These are phyloP conservation scores for Sturnus vulgaris DNA, from an alignment of 2,113 vertebrate genomes.

Conservation along the genomic window DNA sequence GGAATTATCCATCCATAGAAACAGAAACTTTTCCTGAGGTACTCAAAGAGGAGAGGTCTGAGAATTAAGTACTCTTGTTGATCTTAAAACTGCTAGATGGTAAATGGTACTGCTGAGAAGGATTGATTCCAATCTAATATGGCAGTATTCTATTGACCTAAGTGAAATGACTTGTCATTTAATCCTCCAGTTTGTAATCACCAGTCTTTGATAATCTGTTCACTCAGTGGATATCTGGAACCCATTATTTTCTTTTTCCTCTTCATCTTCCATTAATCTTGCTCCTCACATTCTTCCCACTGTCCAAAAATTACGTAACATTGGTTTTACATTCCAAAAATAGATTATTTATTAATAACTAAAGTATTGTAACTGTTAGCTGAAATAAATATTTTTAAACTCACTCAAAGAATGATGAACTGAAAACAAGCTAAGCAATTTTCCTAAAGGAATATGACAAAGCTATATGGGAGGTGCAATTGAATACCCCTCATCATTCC, in stretches of 20 bases:
- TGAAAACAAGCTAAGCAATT: neutral
- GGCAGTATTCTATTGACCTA: neutral
- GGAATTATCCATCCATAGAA: neutral
- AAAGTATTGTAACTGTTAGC: neutral
- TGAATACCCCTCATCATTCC: neutral
- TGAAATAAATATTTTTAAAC: neutral
- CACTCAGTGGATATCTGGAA: neutral
- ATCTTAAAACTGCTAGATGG: neutral
- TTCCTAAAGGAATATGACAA: neutral
- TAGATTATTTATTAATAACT: neutral
- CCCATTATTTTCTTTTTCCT: neutral
- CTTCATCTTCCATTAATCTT: neutral
- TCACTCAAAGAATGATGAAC: neutral
- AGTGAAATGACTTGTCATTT: neutral
- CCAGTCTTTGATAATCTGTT: neutral
- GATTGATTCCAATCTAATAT: neutral
- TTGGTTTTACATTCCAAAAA: neutral
- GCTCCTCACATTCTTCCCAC: neutral
- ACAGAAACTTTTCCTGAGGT: neutral
- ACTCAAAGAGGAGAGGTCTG: neutral
- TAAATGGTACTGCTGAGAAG: neutral
- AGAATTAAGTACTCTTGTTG: neutral
- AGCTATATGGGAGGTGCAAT: neutral
- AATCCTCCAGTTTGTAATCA: neutral
- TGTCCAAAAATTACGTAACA: neutral